These are phyloP conservation scores for Saturnia japonica DNA, from an alignment of 2,888 invertebrate species.

Conservation along the genomic window DNA sequence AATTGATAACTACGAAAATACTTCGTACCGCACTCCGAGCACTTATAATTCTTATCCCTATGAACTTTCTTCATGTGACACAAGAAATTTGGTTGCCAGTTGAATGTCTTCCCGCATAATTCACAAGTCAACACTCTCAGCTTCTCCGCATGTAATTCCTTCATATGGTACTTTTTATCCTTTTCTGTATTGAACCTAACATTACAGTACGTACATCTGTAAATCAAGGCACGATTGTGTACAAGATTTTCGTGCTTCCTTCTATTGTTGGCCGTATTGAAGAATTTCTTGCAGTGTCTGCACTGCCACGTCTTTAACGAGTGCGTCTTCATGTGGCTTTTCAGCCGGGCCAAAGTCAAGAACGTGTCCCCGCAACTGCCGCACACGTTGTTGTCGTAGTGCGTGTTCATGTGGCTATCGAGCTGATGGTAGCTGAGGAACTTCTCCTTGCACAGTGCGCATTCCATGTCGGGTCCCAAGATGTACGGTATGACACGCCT, in stretches of 20 bases:
- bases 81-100: constrained; percentile 64
- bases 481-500: constrained; percentile 54
- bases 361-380: constrained; percentile 61
- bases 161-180: constrained; percentile 47
- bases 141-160: constrained; percentile 47
- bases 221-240: constrained; percentile 26
- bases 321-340: constrained; percentile 67
- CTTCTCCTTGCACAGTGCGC: constrained; percentile 49
- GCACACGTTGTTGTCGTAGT: constrained; percentile 63
- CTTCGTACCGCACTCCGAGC: constrained; percentile 38
- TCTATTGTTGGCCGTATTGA: too few relatives aligned
- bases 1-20: constrained; percentile 40
- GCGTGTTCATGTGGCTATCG: constrained; percentile 65
- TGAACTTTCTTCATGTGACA: constrained; percentile 64
- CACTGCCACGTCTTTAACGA: constrained; percentile 38
- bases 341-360: constrained; percentile 41
- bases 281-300: too few relatives aligned
- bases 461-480: constrained; percentile 37
- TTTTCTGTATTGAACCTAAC: constrained; percentile 44
- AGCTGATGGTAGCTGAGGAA: constrained; percentile 47
- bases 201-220: constrained; percentile 53
- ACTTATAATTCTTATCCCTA: constrained; percentile 35
- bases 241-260: constrained; percentile 30
- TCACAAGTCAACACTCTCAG: constrained; percentile 52
- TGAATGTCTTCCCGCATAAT: constrained; percentile 62